Evolutionary conservation across 2,113 vertebrate genomes (phyloP), one percentile per base, ranked within the genome.

Genomic region (Benthochromis sp.): DNA sequence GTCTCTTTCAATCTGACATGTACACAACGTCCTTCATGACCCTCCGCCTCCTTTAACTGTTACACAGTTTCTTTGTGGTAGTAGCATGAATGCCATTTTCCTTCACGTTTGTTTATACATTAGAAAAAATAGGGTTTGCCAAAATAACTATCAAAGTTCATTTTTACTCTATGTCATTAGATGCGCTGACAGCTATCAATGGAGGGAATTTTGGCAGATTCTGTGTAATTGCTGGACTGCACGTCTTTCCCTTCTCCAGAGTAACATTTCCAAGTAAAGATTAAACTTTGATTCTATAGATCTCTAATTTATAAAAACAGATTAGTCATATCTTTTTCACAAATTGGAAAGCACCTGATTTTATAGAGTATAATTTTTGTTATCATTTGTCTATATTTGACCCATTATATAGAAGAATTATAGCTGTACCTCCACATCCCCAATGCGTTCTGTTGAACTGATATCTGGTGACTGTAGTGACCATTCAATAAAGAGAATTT

Each of bases 111-210:
- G 34, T 66, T 66, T 13, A 21, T 21, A 21, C 34, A 63, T 38
- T 66, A 38, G 19, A 66, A 66, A 38, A 66, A 66, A 5, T n/a
- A 38, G 2, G 19, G 19, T 38, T 66, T 2, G 19, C 61, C 10
- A 36, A 66, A 66, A 66, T 66, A 66, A 38, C 61, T 66, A 38
- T 38, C 31, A 66, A 66, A 66, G 34, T 38, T 13, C 4, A 38
- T 66, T 21, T 66, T 38, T 66, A n/a, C 1, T 66, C 29, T 11
- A 34, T 63, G 59, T 36, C 31, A 63, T 36, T 63, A 36, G 31
- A n/a, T 63, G 31, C 2, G 0, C 6, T 63, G 59, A 63, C 59
- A 63, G 59, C 31, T 12, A 66, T 38, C 34, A 66, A 3, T 0
- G 3, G 19, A 66, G 34, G 61, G 34, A 69, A 21, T 14, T 69